phyloP scores from a whole-genome alignment of 2,888 invertebrate species.

The Lepidocyrtinus sp. region DNA sequence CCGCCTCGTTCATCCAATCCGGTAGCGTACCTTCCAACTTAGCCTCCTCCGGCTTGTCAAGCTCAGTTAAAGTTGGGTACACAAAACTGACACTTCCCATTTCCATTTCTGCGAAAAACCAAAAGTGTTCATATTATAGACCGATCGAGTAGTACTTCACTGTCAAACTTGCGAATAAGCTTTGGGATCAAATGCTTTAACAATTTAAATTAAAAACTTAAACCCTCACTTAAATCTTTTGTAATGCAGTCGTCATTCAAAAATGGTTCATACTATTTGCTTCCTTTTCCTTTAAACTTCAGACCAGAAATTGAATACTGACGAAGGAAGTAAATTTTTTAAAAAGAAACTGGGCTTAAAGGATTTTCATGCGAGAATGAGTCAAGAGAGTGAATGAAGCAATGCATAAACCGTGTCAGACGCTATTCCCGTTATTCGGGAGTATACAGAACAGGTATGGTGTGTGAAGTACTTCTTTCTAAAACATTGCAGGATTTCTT shows the following conservation, averaged over 20 bases:
- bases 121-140: too few relatives aligned
- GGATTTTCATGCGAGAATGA: conserved; percentile 47
- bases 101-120: conserved; percentile 31
- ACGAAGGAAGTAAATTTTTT: conserved; percentile 2
- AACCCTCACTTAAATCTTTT: too few relatives aligned
- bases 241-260: too few relatives aligned
- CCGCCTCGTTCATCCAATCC: conserved; percentile 37
- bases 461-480: too few relatives aligned
- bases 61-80: conserved; percentile 59
- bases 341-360: conserved; percentile 43
- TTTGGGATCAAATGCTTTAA: too few relatives aligned
- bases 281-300: too few relatives aligned
- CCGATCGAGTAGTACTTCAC: too few relatives aligned
- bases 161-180: too few relatives aligned
- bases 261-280: too few relatives aligned
- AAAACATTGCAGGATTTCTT: too few relatives aligned
- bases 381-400: conserved; percentile 30
- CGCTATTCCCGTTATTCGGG: conserved; percentile 50
- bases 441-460: background rate
- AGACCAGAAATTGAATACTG: background rate
- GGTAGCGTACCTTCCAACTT: conserved; percentile 50
- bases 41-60: conserved; percentile 51
- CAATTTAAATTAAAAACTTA: too few relatives aligned
- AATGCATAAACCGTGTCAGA: conserved; percentile 54
- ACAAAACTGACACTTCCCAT: conserved; percentile 50